Base-by-base conservation (phyloP, 1,140 invertebrate species). In the Ericerus pela region DNA sequence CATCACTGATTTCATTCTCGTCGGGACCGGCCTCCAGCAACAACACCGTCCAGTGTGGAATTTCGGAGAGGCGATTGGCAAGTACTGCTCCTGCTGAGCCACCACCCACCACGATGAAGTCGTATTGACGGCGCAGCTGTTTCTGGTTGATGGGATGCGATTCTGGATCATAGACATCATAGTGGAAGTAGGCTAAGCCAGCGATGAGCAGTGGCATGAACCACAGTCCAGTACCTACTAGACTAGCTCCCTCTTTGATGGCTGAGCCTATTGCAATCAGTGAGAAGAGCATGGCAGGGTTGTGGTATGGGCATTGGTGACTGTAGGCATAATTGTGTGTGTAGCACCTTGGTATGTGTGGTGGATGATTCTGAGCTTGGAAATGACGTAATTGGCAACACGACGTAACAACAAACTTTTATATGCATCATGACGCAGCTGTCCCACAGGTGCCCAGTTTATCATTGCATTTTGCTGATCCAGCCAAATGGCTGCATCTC, bases 31-130 rank as follows among this genome's bases (percentile, higher is more conserved):
- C 90, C 73, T 97, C 93, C 22, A 97, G 67, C 1, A 96, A 72
- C 18, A 96, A 72, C 0, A 94, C 80, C 56, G 79, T 84, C 85
- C 85, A 88, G 41, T 79, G 72, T 5, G 76, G 69, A 12, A 85
- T 51, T 67, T 96, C 93, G 0, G 85, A 85, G 24, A 97, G 70
- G 11, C 94, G 77, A 63, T 79, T 94, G 0, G 93, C 91, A 1
- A 97, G 76, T 3, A 97, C 93, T 0, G 89, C 88, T 0, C 94
- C 91, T 0, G 90, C 88, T 0, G 89, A 91, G 1, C 94, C 94
- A 1, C 85, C 91, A 2, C 94, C 94, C 12, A 97, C 75, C 27
- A 89, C 75, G 0, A 92, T 75, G 62, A 90, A 90, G 64, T 92
- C 88, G 64, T 91, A 92, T 61, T 88, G 82, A 0, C 68, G 69